Evolutionary conservation across 2,888 invertebrate species (phyloP), one percentile per base, ranked within the genome.

Genomic region (Limenitis camilla): DNA sequence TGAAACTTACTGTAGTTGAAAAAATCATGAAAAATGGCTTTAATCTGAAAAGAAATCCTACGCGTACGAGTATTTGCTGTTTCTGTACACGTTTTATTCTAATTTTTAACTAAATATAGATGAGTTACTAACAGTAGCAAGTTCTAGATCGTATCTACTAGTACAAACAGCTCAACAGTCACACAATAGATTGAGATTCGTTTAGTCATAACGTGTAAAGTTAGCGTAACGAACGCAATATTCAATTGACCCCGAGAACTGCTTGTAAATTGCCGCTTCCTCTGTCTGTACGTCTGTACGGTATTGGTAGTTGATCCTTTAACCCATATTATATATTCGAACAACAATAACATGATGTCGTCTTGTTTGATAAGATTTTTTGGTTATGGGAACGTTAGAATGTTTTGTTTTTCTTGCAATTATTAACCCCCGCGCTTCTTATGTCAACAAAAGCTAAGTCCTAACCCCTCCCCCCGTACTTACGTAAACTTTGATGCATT

Each of bases 291-390:
- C 39, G 43, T 31, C 30, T 45, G 40, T 44, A 52, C 41, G 62
- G 54, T 66, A 76, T 74, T 76, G 74, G 65, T 61, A 70, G 71
- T 75, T 77, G 77, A 75, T 79, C 77, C 74, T 78, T 72, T 77
- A 74, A 76, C 78, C 76, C 62, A 75, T 64, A 71, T 75, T 19
- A 46, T 38, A 46, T 31, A 19, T 39, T n/a, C 36, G 36, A 28
- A 28, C 39, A 49, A 55, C 55, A 49, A 55, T 49, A 10, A 33
- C 19, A 48, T 48, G 51, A 48, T 55, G 40, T 44, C 19, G 19
- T 5, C 41, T 19, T 38, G 9, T 35, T 28, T 35, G 29, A 11
- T 44, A 44, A 44, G 27, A 44, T 35, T 36, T 44, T n/a, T 6
- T 5, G 35, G 33, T 35, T 29, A 19, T 36, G n/a, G 29, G 33